phyloP scores from a whole-genome alignment of 1,140 invertebrate species.

The Colletes gigas region DNA sequence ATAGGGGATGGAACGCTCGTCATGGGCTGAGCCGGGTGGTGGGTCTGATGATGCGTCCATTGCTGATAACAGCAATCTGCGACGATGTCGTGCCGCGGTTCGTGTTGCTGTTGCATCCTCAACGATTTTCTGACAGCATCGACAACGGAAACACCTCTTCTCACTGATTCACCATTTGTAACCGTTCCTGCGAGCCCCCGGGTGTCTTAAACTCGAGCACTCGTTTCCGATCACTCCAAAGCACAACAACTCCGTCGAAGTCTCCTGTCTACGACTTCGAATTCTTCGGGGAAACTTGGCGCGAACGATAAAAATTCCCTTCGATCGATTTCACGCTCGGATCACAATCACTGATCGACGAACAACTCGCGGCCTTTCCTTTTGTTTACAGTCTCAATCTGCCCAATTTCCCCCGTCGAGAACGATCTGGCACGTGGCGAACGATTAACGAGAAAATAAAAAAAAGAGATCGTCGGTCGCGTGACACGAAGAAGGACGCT shows the following conservation, averaged over 20 bases:
- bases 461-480: not conserved
- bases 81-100: slow-evolving; percentile 48
- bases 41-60: slow-evolving; percentile 60
- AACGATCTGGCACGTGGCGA: not conserved
- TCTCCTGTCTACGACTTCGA: no score
- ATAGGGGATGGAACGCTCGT: slow-evolving; percentile 74
- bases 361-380: not conserved
- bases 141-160: not conserved
- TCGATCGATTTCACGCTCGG: not conserved
- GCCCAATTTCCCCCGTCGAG: not conserved
- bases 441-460: not conserved
- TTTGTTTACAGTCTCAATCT: not conserved
- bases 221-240: no score
- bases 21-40: slow-evolving; percentile 52
- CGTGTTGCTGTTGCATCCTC: slow-evolving; percentile 62
- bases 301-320: no score
- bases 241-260: no score
- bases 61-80: slow-evolving; percentile 66
- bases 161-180: not conserved
- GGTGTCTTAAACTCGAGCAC: no score
- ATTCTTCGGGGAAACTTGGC: no score
- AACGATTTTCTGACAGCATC: not conserved
- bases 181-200: no score
- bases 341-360: slow-evolving; percentile 6
- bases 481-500: slow-evolving; percentile 7